Base-by-base conservation (phyloP, 1,140 invertebrate species). In the Diabrotica undecimpunctata region DNA sequence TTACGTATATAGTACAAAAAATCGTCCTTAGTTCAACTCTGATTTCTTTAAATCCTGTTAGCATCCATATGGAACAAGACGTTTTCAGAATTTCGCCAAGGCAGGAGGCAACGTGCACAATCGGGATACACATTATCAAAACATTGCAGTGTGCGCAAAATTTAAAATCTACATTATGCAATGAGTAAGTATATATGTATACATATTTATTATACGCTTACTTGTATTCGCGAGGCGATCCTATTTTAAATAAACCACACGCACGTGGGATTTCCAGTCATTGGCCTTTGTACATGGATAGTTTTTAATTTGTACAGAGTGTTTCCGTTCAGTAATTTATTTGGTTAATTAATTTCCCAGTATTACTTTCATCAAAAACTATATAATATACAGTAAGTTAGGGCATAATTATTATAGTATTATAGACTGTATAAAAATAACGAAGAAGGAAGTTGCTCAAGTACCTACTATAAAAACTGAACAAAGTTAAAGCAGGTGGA, bases 181-280 rank as follows among this genome's bases (percentile, higher is more conserved):
- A 41, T 38, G 6, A 38, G n/a, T 12, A 12, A 37, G 36, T 37
- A 38, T 46, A 46, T 46, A 46, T 46, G 6, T 46, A 46, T 4
- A 46, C 6, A 46, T 46, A 46, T 25, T 25, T n/a, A 46, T 46
- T n/a, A 46, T 25, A 25, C 25, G 25, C 25, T 25, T 25, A 25
- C 25, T 25, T 25, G 25, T 25, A 25, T 25, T 25, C 25, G 25
- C 25, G 14, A 55, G 13, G 11, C 55, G 37, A 57, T 57, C 55
- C 36, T 57, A 37, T n/a, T 57, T 57, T 12, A 37, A 57, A 57
- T n/a, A 10, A 37, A 37, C 54, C n/a, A 35, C 54, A 57, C 55
- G 55, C 55, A 57, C 55, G 55, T 57, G 55, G 55, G 55, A 57
- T 57, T 55, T 57, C 55, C 55, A 57, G 55, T 57, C 55, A 37